These are phyloP conservation scores for Australoheros scitulus DNA, from an alignment of 2,113 vertebrate species.

Conservation along the genomic window DNA sequence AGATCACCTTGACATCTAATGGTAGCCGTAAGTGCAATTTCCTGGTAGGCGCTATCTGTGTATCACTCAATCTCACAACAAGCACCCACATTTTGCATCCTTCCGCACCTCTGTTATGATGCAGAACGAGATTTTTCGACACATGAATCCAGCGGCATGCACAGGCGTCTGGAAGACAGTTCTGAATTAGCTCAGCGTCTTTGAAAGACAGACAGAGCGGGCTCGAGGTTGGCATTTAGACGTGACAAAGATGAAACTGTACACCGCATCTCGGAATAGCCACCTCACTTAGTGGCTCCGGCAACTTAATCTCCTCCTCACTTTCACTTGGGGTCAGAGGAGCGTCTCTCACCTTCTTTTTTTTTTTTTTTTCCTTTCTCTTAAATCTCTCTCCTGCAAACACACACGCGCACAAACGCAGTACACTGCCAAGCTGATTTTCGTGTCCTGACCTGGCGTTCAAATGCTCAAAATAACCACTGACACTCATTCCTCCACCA, in stretches of 20 bases:
- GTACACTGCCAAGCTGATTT: slow-evolving; percentile 3
- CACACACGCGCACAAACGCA: neutral
- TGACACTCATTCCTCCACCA: slow-evolving; percentile 60
- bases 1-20: slow-evolving; percentile 38
- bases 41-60: slow-evolving; percentile 13
- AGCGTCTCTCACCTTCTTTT: slow-evolving; percentile 33
- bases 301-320: slow-evolving; percentile 62
- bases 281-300: slow-evolving; percentile 34
- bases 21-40: slow-evolving; percentile 28
- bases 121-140: slow-evolving; percentile 24
- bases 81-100: slow-evolving; percentile 16
- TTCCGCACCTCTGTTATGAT: neutral
- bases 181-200: slow-evolving; percentile 58
- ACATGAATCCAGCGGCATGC: slow-evolving; percentile 42
- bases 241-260: slow-evolving; percentile 68
- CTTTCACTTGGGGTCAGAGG: slow-evolving; percentile 61
- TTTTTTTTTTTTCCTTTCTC: slow-evolving; percentile 7
- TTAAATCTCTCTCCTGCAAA: neutral
- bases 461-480: slow-evolving; percentile 75
- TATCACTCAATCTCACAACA: slow-evolving; percentile 34
- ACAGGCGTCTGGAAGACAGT: slow-evolving; percentile 32
- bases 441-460: slow-evolving; percentile 22
- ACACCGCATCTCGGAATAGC: slow-evolving; percentile 68
- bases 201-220: slow-evolving; percentile 37
- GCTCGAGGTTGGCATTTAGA: slow-evolving; percentile 47